Conservation (phyloP, 2,888 invertebrate species). For the Coleophora flavipennella region DNA sequence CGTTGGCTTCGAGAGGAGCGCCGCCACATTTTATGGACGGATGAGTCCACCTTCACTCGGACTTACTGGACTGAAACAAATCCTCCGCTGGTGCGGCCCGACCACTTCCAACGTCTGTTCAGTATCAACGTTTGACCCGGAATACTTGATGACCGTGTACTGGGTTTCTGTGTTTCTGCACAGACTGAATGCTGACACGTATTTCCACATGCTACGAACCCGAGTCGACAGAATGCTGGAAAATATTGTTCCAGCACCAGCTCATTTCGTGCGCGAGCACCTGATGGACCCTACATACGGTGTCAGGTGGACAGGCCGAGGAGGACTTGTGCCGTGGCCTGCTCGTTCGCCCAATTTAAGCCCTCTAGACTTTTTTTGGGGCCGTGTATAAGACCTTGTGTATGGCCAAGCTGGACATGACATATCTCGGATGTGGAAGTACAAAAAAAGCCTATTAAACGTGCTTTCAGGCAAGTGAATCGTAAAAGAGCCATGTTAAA, state of each 20-base stretch:
- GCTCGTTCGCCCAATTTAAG: slow-evolving; percentile 9
- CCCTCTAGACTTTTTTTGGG: too few species aligned
- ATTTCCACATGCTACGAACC: too few species aligned
- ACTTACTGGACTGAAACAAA: neutral
- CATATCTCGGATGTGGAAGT: too few species aligned
- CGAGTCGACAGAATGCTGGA: too few species aligned
- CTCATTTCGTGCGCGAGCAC: slow-evolving; percentile 4
- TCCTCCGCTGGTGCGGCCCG: neutral
- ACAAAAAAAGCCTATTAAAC: too few species aligned
- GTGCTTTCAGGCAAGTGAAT: too few species aligned
- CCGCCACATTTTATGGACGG: neutral
- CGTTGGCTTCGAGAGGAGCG: neutral
- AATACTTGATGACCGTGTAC: neutral
- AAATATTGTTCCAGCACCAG: neutral
- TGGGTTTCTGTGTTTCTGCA: too few species aligned
- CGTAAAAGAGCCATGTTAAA: too few species aligned
- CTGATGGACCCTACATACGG: slow-evolving; percentile 4
- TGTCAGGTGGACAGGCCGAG: slow-evolving; percentile 8
- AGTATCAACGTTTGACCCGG: slow-evolving; percentile 1
- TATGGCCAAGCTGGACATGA: neutral
- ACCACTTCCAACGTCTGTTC: neutral
- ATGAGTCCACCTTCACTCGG: neutral
- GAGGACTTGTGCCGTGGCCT: slow-evolving; percentile 10
- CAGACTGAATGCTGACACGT: too few species aligned
- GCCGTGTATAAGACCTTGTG: neutral